Conservation (phyloP, 2,888 invertebrate species). For the Nemotelus nigrinus region DNA sequence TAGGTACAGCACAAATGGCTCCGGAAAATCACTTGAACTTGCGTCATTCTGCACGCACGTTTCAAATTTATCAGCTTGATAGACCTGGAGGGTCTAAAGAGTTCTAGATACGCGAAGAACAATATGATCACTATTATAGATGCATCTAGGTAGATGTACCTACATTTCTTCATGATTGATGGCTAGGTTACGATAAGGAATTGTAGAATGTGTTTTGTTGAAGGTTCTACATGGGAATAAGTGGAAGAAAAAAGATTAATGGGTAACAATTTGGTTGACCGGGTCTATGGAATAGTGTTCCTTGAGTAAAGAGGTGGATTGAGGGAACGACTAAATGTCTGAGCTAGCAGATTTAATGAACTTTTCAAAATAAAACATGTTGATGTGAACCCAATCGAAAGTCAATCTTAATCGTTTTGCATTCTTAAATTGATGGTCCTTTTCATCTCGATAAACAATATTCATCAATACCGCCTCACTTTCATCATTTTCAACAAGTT, state of each 20-base stretch:
- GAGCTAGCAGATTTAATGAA: no score
- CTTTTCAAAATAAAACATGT: no score
- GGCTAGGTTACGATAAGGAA: slow-evolving; percentile 8
- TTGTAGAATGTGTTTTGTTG: slow-evolving; percentile 10
- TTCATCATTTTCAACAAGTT: no score
- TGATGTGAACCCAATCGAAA: no score
- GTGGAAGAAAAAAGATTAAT: background rate
- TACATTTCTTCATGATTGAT: slow-evolving; percentile 15
- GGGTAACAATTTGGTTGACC: no score
- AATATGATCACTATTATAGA: background rate
- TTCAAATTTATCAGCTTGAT: slow-evolving; percentile 14
- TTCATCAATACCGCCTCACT: no score
- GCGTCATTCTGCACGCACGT: slow-evolving; percentile 19
- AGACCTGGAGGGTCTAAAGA: background rate
- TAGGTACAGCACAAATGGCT: background rate
- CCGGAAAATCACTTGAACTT: background rate
- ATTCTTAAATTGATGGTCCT: no score
- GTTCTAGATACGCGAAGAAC: background rate
- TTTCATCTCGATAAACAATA: no score
- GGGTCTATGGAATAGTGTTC: no score
- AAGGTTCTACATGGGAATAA: background rate
- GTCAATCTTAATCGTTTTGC: no score
- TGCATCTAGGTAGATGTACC: background rate
- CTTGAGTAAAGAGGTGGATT: no score
- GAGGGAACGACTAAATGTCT: no score